Percentiles rank a stretch among this genome's conserved stretches.
Evolutionary conservation across 2,888 invertebrate genomes (phyloP).

Genomic region (Xylota segnis): DNA sequence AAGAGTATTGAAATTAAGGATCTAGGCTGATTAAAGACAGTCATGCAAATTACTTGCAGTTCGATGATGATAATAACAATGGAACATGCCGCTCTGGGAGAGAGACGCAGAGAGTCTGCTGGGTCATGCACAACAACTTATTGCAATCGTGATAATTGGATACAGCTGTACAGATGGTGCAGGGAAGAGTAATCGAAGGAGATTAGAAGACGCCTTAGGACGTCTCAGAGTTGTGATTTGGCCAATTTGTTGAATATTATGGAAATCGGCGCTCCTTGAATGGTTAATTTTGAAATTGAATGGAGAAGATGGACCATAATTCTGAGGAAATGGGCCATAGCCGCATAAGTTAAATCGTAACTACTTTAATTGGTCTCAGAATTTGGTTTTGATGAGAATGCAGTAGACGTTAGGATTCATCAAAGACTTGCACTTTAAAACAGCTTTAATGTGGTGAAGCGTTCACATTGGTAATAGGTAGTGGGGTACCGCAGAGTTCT

Average conservation of each 20-base stretch:
- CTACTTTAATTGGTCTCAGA: no score
- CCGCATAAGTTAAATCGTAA: no score
- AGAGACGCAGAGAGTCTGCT: conserved; percentile 9
- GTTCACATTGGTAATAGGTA: no score
- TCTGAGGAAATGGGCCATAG: not conserved
- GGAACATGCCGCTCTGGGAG: not conserved
- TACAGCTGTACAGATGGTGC: conserved; percentile 3
- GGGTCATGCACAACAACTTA: conserved; percentile 21
- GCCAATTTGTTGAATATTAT: not conserved
- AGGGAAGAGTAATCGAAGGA: conserved; percentile 17
- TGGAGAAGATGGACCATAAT: not conserved
- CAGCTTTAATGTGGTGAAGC: no score
- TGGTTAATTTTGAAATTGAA: not conserved
- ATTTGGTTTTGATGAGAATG: no score
- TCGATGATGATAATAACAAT: conserved; percentile 54
- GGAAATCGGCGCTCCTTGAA: not conserved
- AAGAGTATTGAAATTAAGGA: not conserved
- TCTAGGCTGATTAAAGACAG: conserved; percentile 42
- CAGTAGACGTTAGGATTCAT: no score
- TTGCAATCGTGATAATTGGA: conserved; percentile 58
- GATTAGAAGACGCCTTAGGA: not conserved
- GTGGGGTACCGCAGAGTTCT: no score
- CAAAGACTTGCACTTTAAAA: no score
- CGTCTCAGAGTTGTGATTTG: not conserved
- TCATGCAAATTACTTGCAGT: conserved; percentile 49